Conservation (phyloP, 2,113 vertebrate species). For the Benitochromis conjunctus region DNA sequence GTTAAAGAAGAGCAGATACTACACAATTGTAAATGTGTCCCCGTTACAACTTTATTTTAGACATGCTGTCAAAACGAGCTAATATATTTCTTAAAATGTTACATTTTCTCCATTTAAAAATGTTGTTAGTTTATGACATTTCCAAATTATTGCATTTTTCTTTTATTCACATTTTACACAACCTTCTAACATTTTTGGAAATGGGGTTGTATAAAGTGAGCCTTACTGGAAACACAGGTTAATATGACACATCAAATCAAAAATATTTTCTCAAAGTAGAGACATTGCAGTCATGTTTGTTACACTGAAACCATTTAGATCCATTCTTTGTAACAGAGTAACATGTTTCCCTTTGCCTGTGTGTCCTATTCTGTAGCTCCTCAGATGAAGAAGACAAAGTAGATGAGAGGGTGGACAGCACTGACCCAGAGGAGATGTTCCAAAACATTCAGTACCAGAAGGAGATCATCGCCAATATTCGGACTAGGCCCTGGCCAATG, state of each 20-base stretch:
- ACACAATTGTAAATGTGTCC: not conserved
- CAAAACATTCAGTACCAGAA: conserved; percentile 98
- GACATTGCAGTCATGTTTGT: not conserved
- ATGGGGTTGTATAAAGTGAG: not conserved
- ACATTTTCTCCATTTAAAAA: not conserved
- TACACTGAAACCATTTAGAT: not conserved
- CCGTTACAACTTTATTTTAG: not conserved
- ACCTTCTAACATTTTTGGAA: not conserved
- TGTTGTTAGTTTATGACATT: not conserved
- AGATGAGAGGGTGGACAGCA: conserved; percentile 81
- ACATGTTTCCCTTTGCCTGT: not conserved
- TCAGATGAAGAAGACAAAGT: conserved; percentile 82
- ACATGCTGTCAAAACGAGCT: not conserved
- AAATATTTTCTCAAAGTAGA: not conserved
- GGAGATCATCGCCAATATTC: conserved; percentile 91
- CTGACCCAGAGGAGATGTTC: conserved; percentile 92
- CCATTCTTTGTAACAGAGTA: not conserved
- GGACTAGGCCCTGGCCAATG: conserved; percentile 92
- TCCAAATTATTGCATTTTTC: not conserved
- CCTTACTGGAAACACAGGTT: not conserved
- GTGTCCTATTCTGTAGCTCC: conserved; percentile 66
- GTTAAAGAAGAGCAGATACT: not conserved
- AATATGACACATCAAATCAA: not conserved
- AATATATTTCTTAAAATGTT: not conserved
- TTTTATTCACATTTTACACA: not conserved